Evolutionary conservation across 2,888 invertebrate genomes (phyloP).

Genomic region (Limnephilus rhombicus): DNA sequence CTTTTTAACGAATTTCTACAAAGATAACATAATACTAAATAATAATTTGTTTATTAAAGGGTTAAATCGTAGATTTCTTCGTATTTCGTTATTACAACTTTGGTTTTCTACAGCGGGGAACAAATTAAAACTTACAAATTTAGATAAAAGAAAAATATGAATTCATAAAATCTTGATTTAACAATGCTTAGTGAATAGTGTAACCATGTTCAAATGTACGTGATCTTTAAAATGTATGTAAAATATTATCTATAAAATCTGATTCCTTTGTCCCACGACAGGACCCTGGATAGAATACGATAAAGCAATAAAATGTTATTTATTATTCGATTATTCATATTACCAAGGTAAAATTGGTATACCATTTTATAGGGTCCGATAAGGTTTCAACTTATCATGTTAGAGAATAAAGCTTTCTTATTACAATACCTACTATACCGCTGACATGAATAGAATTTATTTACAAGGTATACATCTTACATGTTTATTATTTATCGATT

Average conservation of each 20-base stretch:
- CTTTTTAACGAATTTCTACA: no score
- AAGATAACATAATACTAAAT: not conserved
- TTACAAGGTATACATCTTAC: not conserved
- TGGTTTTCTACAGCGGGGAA: no score
- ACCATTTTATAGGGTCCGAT: not conserved
- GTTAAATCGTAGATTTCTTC: not conserved
- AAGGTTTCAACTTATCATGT: not conserved
- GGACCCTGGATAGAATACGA: not conserved
- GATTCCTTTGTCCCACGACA: not conserved
- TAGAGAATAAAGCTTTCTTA: not conserved
- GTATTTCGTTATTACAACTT: not conserved
- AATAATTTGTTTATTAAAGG: no score
- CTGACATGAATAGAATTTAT: not conserved
- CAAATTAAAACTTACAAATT: no score
- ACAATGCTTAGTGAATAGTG: not conserved
- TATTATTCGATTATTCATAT: conserved; percentile 18
- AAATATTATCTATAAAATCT: conserved; percentile 16
- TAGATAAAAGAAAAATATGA: not conserved
- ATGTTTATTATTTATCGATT: not conserved
- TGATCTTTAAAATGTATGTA: not conserved
- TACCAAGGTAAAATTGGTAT: not conserved
- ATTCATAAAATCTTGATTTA: not conserved
- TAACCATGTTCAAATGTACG: not conserved
- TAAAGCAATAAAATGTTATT: not conserved
- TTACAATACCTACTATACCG: not conserved